Evolutionary conservation across 2,797 vertebrate species (phyloP), one percentile per base, ranked within the genome.

Genomic region (Microctenopoma stevenorrisi): DNA sequence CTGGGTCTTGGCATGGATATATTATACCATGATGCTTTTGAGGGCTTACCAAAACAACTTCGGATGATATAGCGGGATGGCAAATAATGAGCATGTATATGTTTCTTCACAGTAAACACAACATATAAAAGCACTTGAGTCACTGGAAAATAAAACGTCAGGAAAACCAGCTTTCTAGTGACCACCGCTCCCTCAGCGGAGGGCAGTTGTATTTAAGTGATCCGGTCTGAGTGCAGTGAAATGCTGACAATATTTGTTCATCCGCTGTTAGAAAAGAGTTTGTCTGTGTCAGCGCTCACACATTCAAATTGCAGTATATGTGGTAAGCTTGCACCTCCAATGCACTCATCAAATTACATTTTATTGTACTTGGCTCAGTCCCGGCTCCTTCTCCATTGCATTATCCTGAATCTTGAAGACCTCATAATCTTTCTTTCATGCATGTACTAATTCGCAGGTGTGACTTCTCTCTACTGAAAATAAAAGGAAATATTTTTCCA

Each of bases 81-180:
- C 65, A 79, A 78, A 87, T 86, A 76, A 86, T 76, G 51, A 79
- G 33, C 59, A 64, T 81, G 68, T 85, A 72, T 79, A 76, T 60
- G 82, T 87, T 85, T 87, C 86, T 64, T 90, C 87, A 90, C 64
- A 87, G 72, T 74, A 74, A 69, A 70, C 82, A 90, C 49, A 66
- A 70, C 18, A 18, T 18, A 18, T 67, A 64, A 84, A 81, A 86
- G 68, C 26, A 63, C 62, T 67, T 48, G 16, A 60, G 70, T 74
- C 60, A 57, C 18, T 89, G 80, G 87, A 90, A 91, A 91, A 81
- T 75, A 15, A 76, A 43, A 26, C 18, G 67, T 74, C 16, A 16
- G 37, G 54, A 76, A 76, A 74, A 61, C 56, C 35, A 55, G 49
- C 43, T 58, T 60, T 54, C 15, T 11, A 60, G 18, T 62, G 37